Conservation (phyloP, 2,888 invertebrate species). For the Tuta absoluta region DNA sequence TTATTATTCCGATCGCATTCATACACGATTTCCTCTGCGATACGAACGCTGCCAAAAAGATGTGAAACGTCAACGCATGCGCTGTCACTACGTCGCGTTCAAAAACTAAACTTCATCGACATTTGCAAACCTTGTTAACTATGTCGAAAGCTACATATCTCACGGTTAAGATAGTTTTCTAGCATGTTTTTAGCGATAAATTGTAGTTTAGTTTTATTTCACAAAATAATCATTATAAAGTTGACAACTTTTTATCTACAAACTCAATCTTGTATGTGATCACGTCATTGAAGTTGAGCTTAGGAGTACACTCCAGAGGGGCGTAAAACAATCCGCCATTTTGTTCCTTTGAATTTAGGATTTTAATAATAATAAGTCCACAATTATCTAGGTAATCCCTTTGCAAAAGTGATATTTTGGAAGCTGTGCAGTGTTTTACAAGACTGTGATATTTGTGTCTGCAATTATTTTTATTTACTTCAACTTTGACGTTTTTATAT, state of each 20-base stretch:
- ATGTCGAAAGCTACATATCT: background rate
- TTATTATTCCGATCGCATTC: background rate
- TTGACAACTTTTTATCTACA: background rate
- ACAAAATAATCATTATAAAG: background rate
- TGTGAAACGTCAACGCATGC: conserved; percentile 33
- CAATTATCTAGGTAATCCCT: conserved; percentile 69
- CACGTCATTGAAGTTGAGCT: conserved; percentile 32
- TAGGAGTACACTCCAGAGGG: conserved; percentile 67
- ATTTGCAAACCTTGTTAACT: background rate
- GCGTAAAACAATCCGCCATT: conserved; percentile 80
- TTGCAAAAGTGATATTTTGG: conserved; percentile 66
- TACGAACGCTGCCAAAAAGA: conserved; percentile 30
- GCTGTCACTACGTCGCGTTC: conserved; percentile 31
- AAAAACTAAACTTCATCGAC: background rate
- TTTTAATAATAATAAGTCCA: conserved; percentile 61
- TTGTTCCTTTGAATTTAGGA: conserved; percentile 74
- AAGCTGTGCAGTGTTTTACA: conserved; percentile 71
- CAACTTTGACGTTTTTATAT: conserved; percentile 68
- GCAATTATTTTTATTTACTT: conserved; percentile 74
- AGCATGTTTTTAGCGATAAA: too few relatives aligned
- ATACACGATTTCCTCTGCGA: background rate
- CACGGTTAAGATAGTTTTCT: too few relatives aligned
- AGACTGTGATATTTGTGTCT: conserved; percentile 78
- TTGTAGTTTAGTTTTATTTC: too few relatives aligned
- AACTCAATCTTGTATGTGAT: background rate